Base-by-base conservation (phyloP, 2,888 invertebrate species). In the Griposia aprilina region DNA sequence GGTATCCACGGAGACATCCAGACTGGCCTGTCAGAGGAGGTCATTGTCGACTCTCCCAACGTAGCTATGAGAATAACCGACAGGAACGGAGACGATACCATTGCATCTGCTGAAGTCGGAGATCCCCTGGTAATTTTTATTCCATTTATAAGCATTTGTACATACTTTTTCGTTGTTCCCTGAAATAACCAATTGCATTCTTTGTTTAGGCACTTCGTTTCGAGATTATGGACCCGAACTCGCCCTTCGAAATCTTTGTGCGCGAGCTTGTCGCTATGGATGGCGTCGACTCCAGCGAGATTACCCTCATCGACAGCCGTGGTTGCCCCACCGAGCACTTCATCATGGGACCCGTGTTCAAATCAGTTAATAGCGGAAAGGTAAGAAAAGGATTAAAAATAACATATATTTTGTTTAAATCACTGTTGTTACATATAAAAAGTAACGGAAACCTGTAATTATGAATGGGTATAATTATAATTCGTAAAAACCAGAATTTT, bases 201-300 rank as follows among this genome's bases (percentile, higher is more conserved):
- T 87, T 88, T 77, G 89, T 92, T 48, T 89, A 97, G 97, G 98
- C 99, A 57, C 97, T 99, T 76, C 98, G 98, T 93, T 99, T 99
- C 97, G 99, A 99, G 96, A 99, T 99, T 91, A 97, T 99, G 94
- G 99, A 99, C 94, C 98, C 98, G 92, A 98, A 99, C 96, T 99
- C 99, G 91, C 99, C 99, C 52, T 99, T 99, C 97, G 99, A 99
- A 96, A 99, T 99, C 92, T 99, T 99, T 94, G 99, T 99, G 55
- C 98, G 99, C 83, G 99, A 99, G 96, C 97, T 99, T 91, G 99
- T 99, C 78, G 99, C 99, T 75, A 98, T 99, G 98, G 99, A 99
- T 93, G 99, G 99, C 73, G 98, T 98, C 71, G 99, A 99, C 94
- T 98, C 98, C 88, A 98, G 98, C 92, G 99, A 99, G 97, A 99